Base-by-base conservation (phyloP, 2,113 vertebrate species). In the Phoxinus phoxinus region DNA sequence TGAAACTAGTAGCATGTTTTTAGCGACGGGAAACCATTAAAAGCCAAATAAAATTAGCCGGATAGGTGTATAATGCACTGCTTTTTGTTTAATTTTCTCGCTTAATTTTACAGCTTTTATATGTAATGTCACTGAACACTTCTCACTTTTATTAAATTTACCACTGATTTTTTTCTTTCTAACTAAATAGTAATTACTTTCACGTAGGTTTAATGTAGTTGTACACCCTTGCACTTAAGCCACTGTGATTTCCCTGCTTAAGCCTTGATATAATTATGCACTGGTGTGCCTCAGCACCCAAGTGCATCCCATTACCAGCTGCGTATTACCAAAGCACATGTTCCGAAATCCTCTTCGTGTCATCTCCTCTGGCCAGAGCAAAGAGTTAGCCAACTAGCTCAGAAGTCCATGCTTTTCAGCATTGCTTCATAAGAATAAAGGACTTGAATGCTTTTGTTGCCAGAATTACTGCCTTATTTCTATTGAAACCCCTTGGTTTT, bases 1-100 rank as follows among this genome's bases (percentile, higher is more conserved):
- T 90, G 86, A 91, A 91, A 90, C 91, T 88, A 88, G 83, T 85
- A 91, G 88, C 88, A 85, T 91, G 87, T 88, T 89, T 89, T 69
- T 56, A 13, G 90, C 30, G 83, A 88, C 53, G 89, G 56, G 87
- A 89, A 73, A 51, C 56, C 19, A 56, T 61, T 51, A 58, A 88
- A 84, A 81, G 85, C 71, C 74, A 44, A 81, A 58, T 89, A 51
- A 44, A 32, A 73, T 56, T 69, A 35, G 61, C 79, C 19, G 9
- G 37, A 76, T 11, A 72, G n/a, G 77, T 61, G 13, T 25, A 61
- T 79, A 35, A 23, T 61, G 11, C 48, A 17, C 23, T 61, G 19
- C 23, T 11, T 73, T 65, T 63, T 35, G n/a, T 30, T 44, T 23
- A 2, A 59, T 19, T 71, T 61, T 81, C 23, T 44, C 1, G 12